Evolutionary conservation across 2,113 vertebrate genomes (phyloP).

Genomic region (Spheniscus mendiculus): DNA sequence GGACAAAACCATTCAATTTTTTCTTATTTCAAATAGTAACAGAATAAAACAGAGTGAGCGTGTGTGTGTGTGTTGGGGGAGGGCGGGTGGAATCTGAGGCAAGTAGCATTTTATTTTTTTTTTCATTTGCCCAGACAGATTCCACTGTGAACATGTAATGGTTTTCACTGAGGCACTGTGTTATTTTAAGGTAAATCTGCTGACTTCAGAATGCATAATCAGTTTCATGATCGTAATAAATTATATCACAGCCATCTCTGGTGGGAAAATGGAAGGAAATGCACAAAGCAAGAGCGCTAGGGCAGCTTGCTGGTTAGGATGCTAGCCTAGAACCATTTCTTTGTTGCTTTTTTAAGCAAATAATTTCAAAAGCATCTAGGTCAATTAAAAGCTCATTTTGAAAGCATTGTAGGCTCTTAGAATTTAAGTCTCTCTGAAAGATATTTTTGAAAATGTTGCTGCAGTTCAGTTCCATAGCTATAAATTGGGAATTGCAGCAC

Average conservation of each 20-base stretch:
- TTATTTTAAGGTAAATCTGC: slow-evolving; percentile 60
- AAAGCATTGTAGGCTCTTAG: not conserved
- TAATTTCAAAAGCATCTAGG: not conserved
- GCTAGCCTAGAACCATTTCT: not conserved
- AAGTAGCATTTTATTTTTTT: not conserved
- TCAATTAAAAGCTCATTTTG: not conserved
- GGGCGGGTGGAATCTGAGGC: not conserved
- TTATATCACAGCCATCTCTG: not conserved
- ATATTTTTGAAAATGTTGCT: fast-evolving
- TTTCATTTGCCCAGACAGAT: slow-evolving; percentile 19
- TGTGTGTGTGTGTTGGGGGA: not conserved
- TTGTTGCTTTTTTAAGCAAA: not conserved
- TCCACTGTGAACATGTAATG: slow-evolving; percentile 44
- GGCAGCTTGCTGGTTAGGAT: not conserved
- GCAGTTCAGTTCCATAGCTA: not conserved
- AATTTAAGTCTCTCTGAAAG: not conserved
- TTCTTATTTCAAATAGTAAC: not conserved
- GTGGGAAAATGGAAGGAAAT: slow-evolving; percentile 10
- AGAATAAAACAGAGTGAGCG: not conserved
- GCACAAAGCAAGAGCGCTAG: not conserved
- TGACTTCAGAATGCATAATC: slow-evolving; percentile 57
- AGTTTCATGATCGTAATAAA: slow-evolving; percentile 26
- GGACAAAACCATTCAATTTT: not conserved
- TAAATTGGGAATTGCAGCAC: not conserved
- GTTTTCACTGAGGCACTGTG: slow-evolving; percentile 38